Conservation (phyloP, 2,888 invertebrate genomes). For the Tortricodes alternella region DNA sequence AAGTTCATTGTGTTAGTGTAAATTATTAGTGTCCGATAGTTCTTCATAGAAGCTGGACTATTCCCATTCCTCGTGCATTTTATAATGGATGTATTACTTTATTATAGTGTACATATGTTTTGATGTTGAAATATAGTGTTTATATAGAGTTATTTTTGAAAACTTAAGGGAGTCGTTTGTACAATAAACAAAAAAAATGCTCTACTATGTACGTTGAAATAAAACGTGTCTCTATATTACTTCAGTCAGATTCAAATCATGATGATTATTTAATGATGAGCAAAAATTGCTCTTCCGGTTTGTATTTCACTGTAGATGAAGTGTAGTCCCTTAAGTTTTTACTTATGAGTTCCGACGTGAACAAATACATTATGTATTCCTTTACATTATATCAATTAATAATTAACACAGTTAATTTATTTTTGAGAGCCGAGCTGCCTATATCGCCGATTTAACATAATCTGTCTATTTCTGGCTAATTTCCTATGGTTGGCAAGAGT, state of each 20-base stretch:
- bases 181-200: no score
- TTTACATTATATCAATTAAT: no score
- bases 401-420: no score
- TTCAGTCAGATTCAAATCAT: no score
- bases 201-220: no score
- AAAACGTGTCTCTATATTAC: no score
- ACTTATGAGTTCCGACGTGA: background rate
- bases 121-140: slow-evolving; percentile 14
- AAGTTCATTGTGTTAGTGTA: background rate
- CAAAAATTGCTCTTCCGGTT: no score
- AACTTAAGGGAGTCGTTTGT: slow-evolving; percentile 5
- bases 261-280: no score
- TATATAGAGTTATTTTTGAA: slow-evolving; percentile 11
- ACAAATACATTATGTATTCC: background rate
- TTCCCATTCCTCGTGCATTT: slow-evolving; percentile 19
- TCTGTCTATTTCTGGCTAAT: background rate
- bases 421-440: background rate
- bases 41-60: slow-evolving; percentile 13
- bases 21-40: background rate
- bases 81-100: slow-evolving; percentile 2
- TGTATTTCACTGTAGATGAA: background rate
- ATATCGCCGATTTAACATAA: background rate
- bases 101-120: slow-evolving; percentile 26
- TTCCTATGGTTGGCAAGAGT: background rate
- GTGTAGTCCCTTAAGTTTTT: background rate